phyloP scores from a whole-genome alignment of 2,888 invertebrate species.

The Ischnus inquisitorius region DNA sequence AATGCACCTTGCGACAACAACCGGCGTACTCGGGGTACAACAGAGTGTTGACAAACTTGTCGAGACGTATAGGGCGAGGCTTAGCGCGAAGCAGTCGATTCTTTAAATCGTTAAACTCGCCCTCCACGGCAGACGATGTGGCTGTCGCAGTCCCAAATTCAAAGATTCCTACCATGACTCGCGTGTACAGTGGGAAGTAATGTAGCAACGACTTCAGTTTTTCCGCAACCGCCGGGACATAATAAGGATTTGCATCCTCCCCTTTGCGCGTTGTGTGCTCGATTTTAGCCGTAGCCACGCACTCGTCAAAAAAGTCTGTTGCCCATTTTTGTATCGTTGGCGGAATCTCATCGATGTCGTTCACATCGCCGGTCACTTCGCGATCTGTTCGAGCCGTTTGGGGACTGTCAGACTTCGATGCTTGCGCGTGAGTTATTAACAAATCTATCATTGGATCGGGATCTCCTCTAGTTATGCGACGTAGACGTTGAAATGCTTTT shows the following conservation, averaged over 20 bases:
- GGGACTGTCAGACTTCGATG: not conserved
- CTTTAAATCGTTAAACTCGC: slow-evolving; percentile 57
- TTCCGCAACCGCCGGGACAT: slow-evolving; percentile 5
- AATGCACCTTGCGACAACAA: too few species aligned
- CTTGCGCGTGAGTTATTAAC: not conserved
- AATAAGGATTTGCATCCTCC: slow-evolving; percentile 23
- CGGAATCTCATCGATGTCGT: not conserved
- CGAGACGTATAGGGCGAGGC: slow-evolving; percentile 50
- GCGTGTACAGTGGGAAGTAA: slow-evolving; percentile 16
- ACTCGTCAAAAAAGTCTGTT: slow-evolving; percentile 7
- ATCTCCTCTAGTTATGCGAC: slow-evolving; percentile 11
- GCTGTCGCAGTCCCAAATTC: slow-evolving; percentile 43
- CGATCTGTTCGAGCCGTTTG: not conserved
- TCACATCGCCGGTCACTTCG: not conserved
- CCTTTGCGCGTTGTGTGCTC: not conserved
- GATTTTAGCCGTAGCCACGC: not conserved
- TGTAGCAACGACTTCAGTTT: not conserved
- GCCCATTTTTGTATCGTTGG: not conserved
- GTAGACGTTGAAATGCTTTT: slow-evolving; percentile 14
- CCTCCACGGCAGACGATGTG: slow-evolving; percentile 55
- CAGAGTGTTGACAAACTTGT: slow-evolving; percentile 56
- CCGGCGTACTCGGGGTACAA: too few species aligned
- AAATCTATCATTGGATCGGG: not conserved
- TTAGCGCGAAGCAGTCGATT: slow-evolving; percentile 47
- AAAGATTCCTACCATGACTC: slow-evolving; percentile 27